Evolutionary conservation across 2,888 invertebrate genomes (phyloP).

Genomic region (Aphrophora alni): DNA sequence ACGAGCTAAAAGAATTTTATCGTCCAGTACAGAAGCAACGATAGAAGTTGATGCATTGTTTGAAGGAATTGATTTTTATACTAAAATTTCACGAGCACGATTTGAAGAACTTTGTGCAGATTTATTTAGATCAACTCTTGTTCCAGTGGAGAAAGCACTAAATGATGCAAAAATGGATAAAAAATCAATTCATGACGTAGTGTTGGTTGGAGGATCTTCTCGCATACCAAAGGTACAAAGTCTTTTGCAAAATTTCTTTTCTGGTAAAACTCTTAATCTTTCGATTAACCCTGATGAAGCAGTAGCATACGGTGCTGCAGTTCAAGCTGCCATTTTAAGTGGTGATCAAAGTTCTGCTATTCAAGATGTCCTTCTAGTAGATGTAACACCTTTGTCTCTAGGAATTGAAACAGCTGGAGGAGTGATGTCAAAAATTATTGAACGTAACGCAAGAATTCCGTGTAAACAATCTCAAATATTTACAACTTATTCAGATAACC

Average conservation of each 20-base stretch:
- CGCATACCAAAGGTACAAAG: conserved; percentile 58
- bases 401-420: conserved; percentile 82
- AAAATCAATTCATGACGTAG: conserved; percentile 58
- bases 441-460: conserved; percentile 60
- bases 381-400: conserved; percentile 72
- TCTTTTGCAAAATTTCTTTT: conserved; percentile 70
- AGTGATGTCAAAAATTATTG: conserved; percentile 67
- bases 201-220: conserved; percentile 60
- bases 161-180: conserved; percentile 59
- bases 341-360: conserved; percentile 66
- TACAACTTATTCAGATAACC: conserved; percentile 91
- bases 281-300: conserved; percentile 72
- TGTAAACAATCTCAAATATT: conserved; percentile 70
- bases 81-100: conserved; percentile 73
- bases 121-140: conserved; percentile 72
- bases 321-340: conserved; percentile 79
- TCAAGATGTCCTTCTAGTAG: conserved; percentile 73
- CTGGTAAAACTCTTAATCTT: conserved; percentile 71
- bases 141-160: conserved; percentile 59
- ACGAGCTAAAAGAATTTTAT: conserved; percentile 61
- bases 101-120: conserved; percentile 78
- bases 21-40: conserved; percentile 62
- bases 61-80: conserved; percentile 65
- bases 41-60: conserved; percentile 62
- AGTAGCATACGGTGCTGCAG: conserved; percentile 80